phyloP scores from a whole-genome alignment of 2,113 vertebrate genomes.

The Corydoras maculifer region DNA sequence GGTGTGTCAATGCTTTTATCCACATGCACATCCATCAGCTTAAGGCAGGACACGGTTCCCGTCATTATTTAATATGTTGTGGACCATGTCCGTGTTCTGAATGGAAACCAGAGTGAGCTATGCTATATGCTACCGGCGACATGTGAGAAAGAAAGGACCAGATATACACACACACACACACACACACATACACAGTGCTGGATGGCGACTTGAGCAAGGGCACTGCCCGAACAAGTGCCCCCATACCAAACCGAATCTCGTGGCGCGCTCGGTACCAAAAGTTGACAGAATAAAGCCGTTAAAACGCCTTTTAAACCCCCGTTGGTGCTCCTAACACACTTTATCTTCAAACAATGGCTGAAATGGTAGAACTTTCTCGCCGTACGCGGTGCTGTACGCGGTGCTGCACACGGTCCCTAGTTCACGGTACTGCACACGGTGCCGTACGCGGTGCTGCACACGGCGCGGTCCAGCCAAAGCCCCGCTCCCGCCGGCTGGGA shows the following conservation, averaged over 20 bases:
- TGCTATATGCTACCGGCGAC: background rate
- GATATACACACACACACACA: background rate
- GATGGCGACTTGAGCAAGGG: constrained; percentile 15
- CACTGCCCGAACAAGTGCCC: constrained; percentile 26
- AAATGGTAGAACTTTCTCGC: background rate
- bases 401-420: no score
- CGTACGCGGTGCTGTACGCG: background rate
- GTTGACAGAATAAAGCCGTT: constrained; percentile 8
- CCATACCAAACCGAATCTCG: background rate
- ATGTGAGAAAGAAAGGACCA: background rate
- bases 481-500: background rate
- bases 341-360: background rate
- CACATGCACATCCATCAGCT: no score
- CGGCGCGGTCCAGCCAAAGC: background rate
- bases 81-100: no score
- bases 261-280: constrained; percentile 32
- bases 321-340: background rate
- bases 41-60: no score
- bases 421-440: no score
- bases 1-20: no score
- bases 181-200: background rate
- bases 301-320: background rate
- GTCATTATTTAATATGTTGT: no score
- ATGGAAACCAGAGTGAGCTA: no score
- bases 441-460: background rate